Evolutionary conservation across 2,888 invertebrate genomes (phyloP), one percentile per base, ranked within the genome.

Genomic region (Cephus pulcher): DNA sequence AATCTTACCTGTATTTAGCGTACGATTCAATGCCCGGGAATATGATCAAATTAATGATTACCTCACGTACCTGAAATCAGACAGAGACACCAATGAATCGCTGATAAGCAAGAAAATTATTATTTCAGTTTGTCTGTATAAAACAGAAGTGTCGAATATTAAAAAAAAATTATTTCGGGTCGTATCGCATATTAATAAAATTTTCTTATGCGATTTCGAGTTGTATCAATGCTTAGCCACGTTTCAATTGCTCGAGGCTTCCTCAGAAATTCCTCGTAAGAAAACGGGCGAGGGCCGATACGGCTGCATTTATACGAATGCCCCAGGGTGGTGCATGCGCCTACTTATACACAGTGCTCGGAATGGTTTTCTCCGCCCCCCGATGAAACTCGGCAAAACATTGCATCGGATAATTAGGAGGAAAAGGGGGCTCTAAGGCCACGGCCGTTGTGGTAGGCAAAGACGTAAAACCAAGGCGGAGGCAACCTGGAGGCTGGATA

Each of bases 301-400:
- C 3, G 11, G 33, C 71, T 4, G 32, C 71, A 15, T 71, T 34
- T 32, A 32, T 71, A 34, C 6, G 71, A 33, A 71, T 71, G n/a
- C 71, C 71, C 71, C 11, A 12, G 33, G 71, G 71, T 32, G 32
- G 9, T 34, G 71, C 12, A 34, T 34, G 71, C 71, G 33, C 71
- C 71, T 71, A 32, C 71, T 32, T 34, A 71, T 23, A 71, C 71
- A 32, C 71, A 71, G 71, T 34, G 71, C 71, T 23, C 23, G 71
- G 71, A 33, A 71, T 4, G 33, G 71, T 11, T 34, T 32, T 34
- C 71, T 32, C 71, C 71, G 71, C 71, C 71, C 32, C 32, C 11
- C 32, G 71, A 71, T 12, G 71, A 71, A 71, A 71, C 71, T 32
- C 71, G 6, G 71, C 32, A 71, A 33, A 71, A 71, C 71, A 32